phyloP scores from a whole-genome alignment of 2,113 vertebrate genomes.

The Mirza zaza region DNA sequence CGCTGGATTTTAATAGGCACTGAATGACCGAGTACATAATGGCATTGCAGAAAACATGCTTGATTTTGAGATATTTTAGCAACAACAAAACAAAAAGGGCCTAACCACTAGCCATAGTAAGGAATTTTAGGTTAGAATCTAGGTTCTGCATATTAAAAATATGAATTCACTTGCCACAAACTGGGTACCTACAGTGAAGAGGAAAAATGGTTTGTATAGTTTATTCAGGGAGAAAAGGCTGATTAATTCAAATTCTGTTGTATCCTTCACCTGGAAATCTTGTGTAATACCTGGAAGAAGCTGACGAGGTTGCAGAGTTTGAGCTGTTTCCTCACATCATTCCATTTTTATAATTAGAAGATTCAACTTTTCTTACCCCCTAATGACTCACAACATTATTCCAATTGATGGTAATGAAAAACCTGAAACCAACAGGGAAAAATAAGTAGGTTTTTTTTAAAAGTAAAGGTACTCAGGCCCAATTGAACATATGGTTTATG shows the following conservation, averaged over 20 bases:
- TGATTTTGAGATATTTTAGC: background rate
- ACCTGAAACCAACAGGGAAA: conserved; percentile 2
- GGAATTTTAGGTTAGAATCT: background rate
- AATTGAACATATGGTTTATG: background rate
- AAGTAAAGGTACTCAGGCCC: background rate
- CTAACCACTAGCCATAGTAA: background rate
- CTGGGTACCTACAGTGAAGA: background rate
- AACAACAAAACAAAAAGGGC: conserved; percentile 4
- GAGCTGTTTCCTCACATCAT: background rate
- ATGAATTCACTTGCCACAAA: background rate
- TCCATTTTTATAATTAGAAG: background rate
- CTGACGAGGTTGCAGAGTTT: background rate
- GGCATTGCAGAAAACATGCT: background rate
- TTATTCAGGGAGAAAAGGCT: background rate
- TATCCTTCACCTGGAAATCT: background rate
- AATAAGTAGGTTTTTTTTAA: background rate
- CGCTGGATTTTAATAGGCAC: background rate
- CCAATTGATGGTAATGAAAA: background rate
- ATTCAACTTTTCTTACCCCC: background rate
- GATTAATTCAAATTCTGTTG: background rate
- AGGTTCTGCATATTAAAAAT: background rate
- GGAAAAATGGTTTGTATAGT: background rate
- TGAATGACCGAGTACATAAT: background rate
- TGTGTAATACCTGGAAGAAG: background rate
- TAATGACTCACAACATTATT: background rate